Percentiles rank a stretch among this genome's conserved stretches.
Conservation (phyloP, 2,888 invertebrate genomes). For the Synanthedon formicaeformis region DNA sequence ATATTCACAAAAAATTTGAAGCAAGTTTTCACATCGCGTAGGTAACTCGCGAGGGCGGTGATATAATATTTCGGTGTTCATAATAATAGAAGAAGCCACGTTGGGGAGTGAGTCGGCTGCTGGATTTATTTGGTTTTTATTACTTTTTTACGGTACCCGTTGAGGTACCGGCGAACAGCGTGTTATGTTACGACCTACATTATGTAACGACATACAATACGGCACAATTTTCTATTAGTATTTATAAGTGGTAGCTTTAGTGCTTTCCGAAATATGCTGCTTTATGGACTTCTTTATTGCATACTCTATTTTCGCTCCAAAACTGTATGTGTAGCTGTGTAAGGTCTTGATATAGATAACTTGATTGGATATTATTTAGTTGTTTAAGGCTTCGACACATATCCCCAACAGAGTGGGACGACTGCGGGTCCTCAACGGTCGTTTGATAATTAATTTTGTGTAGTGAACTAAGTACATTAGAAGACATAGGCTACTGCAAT, state of each 20-base stretch:
- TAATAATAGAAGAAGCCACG: constrained; percentile 52
- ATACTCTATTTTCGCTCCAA: not conserved
- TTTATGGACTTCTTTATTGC: not conserved
- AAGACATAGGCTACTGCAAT: too few species aligned
- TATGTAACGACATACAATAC: not conserved
- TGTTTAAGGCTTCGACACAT: too few species aligned
- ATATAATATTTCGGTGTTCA: constrained; percentile 55
- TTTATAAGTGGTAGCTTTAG: constrained; percentile 1
- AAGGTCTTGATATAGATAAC: too few species aligned
- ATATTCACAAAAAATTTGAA: not conserved
- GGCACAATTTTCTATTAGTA: not conserved
- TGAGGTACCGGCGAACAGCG: constrained; percentile 29
- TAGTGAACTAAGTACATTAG: too few species aligned
- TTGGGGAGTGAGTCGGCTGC: constrained; percentile 33
- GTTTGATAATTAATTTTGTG: too few species aligned
- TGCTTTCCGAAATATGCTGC: not conserved
- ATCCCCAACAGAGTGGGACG: too few species aligned
- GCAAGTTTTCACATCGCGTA: not conserved
- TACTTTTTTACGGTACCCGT: constrained; percentile 60
- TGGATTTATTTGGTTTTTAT: constrained; percentile 66
- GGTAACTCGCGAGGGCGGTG: not conserved
- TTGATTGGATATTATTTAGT: too few species aligned
- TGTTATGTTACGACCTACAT: constrained; percentile 34
- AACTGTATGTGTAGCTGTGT: too few species aligned
- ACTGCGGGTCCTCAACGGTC: too few species aligned